Evolutionary conservation across 2,888 invertebrate genomes (phyloP).

Genomic region (Apoda limacodes): DNA sequence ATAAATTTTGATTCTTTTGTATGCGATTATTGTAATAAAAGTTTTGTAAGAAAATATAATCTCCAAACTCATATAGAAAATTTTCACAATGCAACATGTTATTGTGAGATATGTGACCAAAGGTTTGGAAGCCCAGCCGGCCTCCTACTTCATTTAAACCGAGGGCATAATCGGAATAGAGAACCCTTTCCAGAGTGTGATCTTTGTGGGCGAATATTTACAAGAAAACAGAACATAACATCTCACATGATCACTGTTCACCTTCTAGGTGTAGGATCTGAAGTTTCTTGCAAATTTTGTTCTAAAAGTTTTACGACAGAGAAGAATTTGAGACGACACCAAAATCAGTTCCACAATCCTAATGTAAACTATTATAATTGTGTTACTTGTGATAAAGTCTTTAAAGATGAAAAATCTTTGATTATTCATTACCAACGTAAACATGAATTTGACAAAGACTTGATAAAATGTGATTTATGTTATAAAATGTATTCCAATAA

Average conservation of each 20-base stretch:
- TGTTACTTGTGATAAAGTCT: slow-evolving; percentile 36
- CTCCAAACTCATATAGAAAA: slow-evolving; percentile 48
- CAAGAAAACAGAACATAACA: slow-evolving; percentile 46
- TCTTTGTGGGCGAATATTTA: slow-evolving; percentile 45
- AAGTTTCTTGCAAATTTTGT: slow-evolving; percentile 35
- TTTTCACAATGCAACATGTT: slow-evolving; percentile 37
- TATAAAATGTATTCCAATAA: slow-evolving; percentile 39
- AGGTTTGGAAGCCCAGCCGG: slow-evolving; percentile 40
- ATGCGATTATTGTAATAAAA: slow-evolving; percentile 45
- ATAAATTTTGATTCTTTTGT: slow-evolving; percentile 21
- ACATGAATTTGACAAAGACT: slow-evolving; percentile 25
- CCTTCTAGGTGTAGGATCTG: slow-evolving; percentile 30
- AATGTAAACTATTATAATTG: slow-evolving; percentile 37
- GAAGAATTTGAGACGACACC: slow-evolving; percentile 41
- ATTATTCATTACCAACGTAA: slow-evolving; percentile 36
- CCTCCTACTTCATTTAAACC: slow-evolving; percentile 31
- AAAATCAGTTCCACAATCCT: slow-evolving; percentile 41
- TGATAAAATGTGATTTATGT: slow-evolving; percentile 35
- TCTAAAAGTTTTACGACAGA: slow-evolving; percentile 39
- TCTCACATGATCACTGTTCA: slow-evolving; percentile 52
- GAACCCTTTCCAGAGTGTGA: slow-evolving; percentile 49
- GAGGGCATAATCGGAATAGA: slow-evolving; percentile 40
- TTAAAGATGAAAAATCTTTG: slow-evolving; percentile 36
- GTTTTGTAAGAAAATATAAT: slow-evolving; percentile 49
- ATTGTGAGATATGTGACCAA: slow-evolving; percentile 40